phyloP scores from a whole-genome alignment of 2,797 vertebrate species.

The Lates japonicus region DNA sequence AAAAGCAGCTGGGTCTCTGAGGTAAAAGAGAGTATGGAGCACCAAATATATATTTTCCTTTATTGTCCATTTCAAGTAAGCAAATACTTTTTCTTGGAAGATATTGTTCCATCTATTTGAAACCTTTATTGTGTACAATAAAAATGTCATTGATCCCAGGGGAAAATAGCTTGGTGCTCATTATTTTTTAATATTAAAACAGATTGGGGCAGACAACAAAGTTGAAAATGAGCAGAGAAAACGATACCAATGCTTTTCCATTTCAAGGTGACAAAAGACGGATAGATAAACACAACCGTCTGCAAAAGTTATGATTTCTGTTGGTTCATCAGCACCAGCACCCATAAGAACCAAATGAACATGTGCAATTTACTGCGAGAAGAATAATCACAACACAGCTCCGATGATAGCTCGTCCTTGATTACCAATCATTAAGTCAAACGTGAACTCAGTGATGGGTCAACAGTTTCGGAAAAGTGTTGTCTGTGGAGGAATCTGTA shows the following conservation, averaged over 20 bases:
- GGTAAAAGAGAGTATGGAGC: conserved; percentile 19
- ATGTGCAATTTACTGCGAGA: conserved; percentile 20
- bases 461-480: conserved; percentile 38
- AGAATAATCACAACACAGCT: conserved; percentile 59
- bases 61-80: conserved; percentile 3
- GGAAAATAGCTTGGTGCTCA: not conserved
- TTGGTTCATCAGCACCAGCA: conserved; percentile 39
- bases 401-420: conserved; percentile 31
- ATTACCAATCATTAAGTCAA: conserved; percentile 61
- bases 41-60: conserved; percentile 10
- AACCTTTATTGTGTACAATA: conserved; percentile 5
- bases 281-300: not conserved
- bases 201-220: not conserved
- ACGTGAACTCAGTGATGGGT: conserved; percentile 42
- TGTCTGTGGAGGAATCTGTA: conserved; percentile 26
- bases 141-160: not conserved
- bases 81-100: not conserved
- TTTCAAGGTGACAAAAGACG: conserved; percentile 12
- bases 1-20: conserved; percentile 16
- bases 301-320: conserved; percentile 12
- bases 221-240: not conserved
- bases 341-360: conserved; percentile 34
- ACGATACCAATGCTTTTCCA: not conserved
- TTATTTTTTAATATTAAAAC: conserved; percentile 4
- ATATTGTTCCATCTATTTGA: conserved; percentile 5